Evolutionary conservation across 2,113 vertebrate species (phyloP).

Genomic region (Amazona guildingii): DNA sequence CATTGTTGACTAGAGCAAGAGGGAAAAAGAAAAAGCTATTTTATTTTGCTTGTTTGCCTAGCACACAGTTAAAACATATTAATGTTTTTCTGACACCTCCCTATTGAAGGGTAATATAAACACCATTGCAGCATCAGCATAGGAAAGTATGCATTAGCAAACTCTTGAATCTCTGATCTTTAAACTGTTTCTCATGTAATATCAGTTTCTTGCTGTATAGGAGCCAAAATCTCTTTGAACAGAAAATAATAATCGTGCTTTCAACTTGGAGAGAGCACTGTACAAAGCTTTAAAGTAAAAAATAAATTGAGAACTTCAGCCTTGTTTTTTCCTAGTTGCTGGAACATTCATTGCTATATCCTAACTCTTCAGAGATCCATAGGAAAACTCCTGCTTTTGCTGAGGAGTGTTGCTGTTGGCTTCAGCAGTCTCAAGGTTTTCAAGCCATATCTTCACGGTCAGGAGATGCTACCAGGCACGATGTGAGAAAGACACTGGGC

Average conservation of each 20-base stretch:
- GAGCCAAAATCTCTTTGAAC: conserved; percentile 58
- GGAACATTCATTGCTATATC: background rate
- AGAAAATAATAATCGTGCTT: conserved; percentile 65
- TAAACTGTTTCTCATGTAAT: conserved; percentile 48
- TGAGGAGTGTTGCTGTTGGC: background rate
- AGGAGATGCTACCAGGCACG: background rate
- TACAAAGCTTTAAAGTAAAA: conserved; percentile 17
- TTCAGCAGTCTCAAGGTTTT: background rate
- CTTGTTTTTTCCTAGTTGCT: conserved; percentile 3
- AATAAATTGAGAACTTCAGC: conserved; percentile 41
- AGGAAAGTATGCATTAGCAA: conserved; percentile 57
- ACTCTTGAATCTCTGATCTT: conserved; percentile 43
- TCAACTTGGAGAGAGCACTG: conserved; percentile 46
- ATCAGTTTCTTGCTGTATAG: conserved; percentile 56
- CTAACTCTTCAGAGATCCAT: conserved; percentile 21
- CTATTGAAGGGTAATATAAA: conserved; percentile 33
- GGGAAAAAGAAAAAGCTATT: background rate
- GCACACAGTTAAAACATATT: conserved; percentile 35
- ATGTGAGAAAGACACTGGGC: background rate
- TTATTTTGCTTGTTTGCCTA: conserved; percentile 63
- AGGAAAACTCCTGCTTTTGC: background rate
- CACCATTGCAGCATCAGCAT: conserved; percentile 21
- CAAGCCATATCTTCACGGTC: background rate
- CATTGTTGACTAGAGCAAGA: conserved; percentile 35
- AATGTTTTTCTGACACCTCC: conserved; percentile 64